A percentile compares a stretch with the other conserved stretches of the same genome.
phyloP scores from a whole-genome alignment of 2,113 vertebrate species.

The Oryzias javanicus region DNA sequence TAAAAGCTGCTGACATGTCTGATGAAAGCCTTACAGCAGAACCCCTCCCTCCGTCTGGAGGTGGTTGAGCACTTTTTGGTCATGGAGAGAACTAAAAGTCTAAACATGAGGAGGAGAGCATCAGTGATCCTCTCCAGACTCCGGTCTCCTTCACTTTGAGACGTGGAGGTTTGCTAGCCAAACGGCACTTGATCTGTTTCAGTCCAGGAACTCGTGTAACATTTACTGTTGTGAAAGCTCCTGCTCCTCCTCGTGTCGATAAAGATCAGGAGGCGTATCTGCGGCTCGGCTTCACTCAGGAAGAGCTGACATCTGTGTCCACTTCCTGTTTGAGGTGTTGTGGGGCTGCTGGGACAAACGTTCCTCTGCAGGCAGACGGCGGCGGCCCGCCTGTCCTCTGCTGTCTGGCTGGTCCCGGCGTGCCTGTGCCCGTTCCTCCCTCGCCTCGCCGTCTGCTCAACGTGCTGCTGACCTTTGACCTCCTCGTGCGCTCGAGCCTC shows the following conservation, averaged over 20 bases:
- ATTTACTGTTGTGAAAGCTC: not conserved
- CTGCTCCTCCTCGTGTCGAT: conserved; percentile 35
- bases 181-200: too few relatives aligned
- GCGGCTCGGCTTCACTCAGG: conserved; percentile 40
- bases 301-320: conserved; percentile 47
- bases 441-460: not conserved
- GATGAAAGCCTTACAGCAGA: too few relatives aligned
- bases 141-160: too few relatives aligned
- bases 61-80: too few relatives aligned
- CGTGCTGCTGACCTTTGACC: not conserved
- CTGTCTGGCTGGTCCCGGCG: not conserved
- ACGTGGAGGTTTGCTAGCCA: too few relatives aligned
- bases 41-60: too few relatives aligned
- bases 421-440: conserved; percentile 27
- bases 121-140: too few relatives aligned
- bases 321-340: conserved; percentile 59
- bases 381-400: not conserved
- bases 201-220: not conserved
- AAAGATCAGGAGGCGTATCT: conserved; percentile 39
- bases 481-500: too few relatives aligned
- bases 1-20: too few relatives aligned
- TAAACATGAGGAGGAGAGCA: too few relatives aligned
- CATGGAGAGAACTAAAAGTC: too few relatives aligned
- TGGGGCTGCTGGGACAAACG: conserved; percentile 22
- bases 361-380: conserved; percentile 16